Percentiles rank a stretch among this genome's conserved stretches.
These are phyloP conservation scores for Petrocephalus schoutedeni DNA, from an alignment of 2,797 vertebrate genomes.

Conservation along the genomic window DNA sequence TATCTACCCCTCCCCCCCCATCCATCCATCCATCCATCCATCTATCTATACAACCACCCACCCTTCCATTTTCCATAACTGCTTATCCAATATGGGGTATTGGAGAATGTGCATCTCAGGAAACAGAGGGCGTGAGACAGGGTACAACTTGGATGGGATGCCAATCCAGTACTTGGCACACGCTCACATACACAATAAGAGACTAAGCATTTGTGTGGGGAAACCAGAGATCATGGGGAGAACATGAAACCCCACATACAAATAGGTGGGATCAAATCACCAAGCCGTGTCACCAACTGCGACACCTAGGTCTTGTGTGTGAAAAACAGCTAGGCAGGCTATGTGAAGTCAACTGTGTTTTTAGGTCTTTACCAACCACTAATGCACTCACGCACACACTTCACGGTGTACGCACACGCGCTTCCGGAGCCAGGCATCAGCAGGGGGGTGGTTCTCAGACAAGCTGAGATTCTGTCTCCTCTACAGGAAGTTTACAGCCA, in stretches of 20 bases:
- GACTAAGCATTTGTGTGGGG: not conserved
- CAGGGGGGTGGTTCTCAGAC: not conserved
- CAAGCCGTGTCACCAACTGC: not conserved
- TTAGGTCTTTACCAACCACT: not conserved
- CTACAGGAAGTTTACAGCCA: slow-evolving; percentile 38
- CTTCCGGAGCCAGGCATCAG: not conserved
- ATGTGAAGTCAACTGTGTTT: not conserved
- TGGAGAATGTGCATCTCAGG: not conserved
- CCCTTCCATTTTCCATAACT: not conserved
- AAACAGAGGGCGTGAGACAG: not conserved
- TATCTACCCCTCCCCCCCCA: not conserved
- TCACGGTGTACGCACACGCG: not conserved
- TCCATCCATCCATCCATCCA: not conserved
- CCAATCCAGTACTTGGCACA: not conserved
- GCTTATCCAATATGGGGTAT: not conserved
- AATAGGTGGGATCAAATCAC: not conserved
- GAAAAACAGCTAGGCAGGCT: not conserved
- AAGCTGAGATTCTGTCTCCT: not conserved
- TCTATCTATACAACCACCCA: not conserved
- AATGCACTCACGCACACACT: not conserved
- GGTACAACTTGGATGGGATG: not conserved
- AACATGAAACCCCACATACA: not conserved
- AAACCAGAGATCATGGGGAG: not conserved
- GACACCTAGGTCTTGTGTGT: not conserved
- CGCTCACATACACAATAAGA: not conserved